Evolutionary conservation across 2,113 vertebrate genomes (phyloP).

Genomic region (Cyprinus carpio): DNA sequence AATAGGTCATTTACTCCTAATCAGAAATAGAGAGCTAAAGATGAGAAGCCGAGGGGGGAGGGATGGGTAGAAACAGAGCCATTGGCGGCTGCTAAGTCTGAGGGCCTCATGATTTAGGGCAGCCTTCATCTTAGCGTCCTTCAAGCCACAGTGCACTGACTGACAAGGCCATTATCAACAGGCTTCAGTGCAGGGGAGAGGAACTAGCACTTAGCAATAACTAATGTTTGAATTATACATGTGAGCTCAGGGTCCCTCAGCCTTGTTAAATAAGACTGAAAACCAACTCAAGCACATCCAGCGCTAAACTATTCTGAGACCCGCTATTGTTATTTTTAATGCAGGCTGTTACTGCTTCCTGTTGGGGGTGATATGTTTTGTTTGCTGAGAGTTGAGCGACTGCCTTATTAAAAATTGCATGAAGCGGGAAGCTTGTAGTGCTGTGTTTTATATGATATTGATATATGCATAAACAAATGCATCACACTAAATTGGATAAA

Average conservation of each 20-base stretch:
- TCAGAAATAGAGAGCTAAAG: conserved; percentile 6
- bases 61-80: background rate
- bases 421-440: background rate
- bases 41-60: background rate
- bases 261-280: conserved; percentile 27
- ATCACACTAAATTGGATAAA: background rate
- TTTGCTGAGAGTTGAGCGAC: background rate
- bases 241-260: conserved; percentile 7
- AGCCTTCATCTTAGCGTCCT: conserved; percentile 41
- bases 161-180: conserved; percentile 52
- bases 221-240: conserved; percentile 47
- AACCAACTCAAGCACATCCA: background rate
- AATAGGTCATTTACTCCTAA: conserved; percentile 31
- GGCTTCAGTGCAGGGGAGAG: conserved; percentile 9
- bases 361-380: background rate
- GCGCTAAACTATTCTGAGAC: conserved; percentile 6
- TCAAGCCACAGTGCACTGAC: conserved; percentile 48
- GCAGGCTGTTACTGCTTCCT: background rate
- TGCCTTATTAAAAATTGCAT: conserved; percentile 14
- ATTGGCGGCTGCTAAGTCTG: background rate
- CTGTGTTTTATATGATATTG: background rate
- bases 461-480: background rate
- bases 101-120: conserved; percentile 38
- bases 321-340: conserved; percentile 1
- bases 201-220: conserved; percentile 24